Conservation (phyloP, 2,888 invertebrate genomes). For the Serripes groenlandicus region DNA sequence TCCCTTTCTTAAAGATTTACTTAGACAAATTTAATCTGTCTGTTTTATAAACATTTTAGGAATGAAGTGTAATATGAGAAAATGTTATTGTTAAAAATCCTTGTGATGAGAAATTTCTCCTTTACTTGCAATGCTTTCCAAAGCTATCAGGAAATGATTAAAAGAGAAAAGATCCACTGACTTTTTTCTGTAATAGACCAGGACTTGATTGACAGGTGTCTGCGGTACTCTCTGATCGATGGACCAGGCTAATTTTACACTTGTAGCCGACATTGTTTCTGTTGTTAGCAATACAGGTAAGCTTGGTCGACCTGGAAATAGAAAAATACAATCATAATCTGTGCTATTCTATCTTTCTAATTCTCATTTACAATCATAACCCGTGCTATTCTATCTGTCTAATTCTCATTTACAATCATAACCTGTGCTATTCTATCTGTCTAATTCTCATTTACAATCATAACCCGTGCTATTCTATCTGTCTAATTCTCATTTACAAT, state of each 20-base stretch:
- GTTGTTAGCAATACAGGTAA: constrained; percentile 74
- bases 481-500: too few species aligned
- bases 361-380: too few species aligned
- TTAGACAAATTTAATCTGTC: neutral
- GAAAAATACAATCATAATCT: too few species aligned
- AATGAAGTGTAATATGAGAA: neutral
- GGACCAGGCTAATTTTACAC: constrained; percentile 79
- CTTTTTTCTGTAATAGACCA: constrained; percentile 70
- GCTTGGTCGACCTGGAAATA: constrained; percentile 73
- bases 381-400: too few species aligned
- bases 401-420: too few species aligned
- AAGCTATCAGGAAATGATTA: too few species aligned
- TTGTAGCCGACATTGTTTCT: constrained; percentile 73
- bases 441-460: too few species aligned
- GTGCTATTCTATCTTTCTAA: too few species aligned
- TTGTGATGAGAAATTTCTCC: neutral
- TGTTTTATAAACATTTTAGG: neutral
- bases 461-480: too few species aligned
- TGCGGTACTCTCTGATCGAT: constrained; percentile 67
- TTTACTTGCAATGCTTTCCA: neutral
- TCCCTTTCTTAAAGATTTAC: too few species aligned
- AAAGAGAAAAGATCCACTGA: constrained; percentile 24
- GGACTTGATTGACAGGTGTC: constrained; percentile 66
- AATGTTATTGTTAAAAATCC: neutral
- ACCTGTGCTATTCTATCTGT: too few species aligned